These are phyloP conservation scores for Nomada ferruginata DNA, from an alignment of 2,888 invertebrate species.

Conservation along the genomic window DNA sequence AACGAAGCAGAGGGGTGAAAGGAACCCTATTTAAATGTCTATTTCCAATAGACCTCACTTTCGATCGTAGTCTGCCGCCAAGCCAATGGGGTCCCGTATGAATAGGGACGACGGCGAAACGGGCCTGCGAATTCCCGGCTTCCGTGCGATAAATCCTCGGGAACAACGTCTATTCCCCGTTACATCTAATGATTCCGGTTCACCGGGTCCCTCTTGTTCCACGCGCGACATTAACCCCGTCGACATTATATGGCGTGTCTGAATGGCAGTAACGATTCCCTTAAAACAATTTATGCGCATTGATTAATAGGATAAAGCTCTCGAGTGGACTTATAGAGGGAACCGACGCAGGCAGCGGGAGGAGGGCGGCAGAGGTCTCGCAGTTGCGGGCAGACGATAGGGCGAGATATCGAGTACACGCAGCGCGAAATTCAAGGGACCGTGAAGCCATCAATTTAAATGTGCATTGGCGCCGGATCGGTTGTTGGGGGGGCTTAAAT, in stretches of 20 bases:
- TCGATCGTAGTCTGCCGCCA: conserved; percentile 37
- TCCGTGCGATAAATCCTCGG: conserved; percentile 65
- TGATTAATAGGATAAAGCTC: conserved; percentile 75
- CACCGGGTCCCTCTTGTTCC: conserved; percentile 60
- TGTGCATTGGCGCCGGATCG: conserved; percentile 70
- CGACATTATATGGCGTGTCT: conserved; percentile 66
- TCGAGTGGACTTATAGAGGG: conserved; percentile 42
- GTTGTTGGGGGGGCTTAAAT: conserved; percentile 62
- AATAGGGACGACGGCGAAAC: conserved; percentile 33
- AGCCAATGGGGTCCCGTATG: conserved; percentile 22
- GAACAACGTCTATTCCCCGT: conserved; percentile 62
- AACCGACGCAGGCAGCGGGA: neutral
- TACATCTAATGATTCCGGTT: conserved; percentile 71
- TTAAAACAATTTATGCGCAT: conserved; percentile 76
- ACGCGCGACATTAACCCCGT: conserved; percentile 70
- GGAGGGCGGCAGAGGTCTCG: conserved; percentile 20
- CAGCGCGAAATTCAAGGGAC: conserved; percentile 72
- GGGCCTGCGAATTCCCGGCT: conserved; percentile 59
- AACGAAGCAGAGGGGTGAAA: neutral
- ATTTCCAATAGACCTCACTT: conserved; percentile 9
- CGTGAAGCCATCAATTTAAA: conserved; percentile 75
- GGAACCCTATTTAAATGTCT: neutral
- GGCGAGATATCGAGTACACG: conserved; percentile 63
- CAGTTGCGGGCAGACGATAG: conserved; percentile 42
- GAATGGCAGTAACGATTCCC: conserved; percentile 74